Evolutionary conservation across 2,797 vertebrate species (phyloP).

Genomic region (Siniperca undulata): DNA sequence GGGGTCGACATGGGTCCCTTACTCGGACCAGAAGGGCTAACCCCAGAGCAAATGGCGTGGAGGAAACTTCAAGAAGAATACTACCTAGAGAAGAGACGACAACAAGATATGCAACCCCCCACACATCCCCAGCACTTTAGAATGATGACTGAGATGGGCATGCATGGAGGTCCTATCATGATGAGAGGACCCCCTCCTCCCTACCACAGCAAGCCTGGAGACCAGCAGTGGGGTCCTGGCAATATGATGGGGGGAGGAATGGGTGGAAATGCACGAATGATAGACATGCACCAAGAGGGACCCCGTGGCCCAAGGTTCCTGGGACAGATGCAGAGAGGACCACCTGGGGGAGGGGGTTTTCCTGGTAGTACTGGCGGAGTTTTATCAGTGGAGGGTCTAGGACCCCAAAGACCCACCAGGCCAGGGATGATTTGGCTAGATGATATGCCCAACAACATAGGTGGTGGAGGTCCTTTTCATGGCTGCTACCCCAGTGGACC

Average conservation of each 20-base stretch:
- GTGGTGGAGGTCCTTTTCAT: constrained; percentile 88
- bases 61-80: constrained; percentile 98
- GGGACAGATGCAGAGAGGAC: constrained; percentile 89
- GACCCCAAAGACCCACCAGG: constrained; percentile 90
- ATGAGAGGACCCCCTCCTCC: constrained; percentile 95
- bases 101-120: constrained; percentile 90
- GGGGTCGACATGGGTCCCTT: constrained; percentile 91
- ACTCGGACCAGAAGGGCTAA: constrained; percentile 93
- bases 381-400: constrained; percentile 90
- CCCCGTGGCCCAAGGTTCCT: constrained; percentile 89
- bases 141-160: constrained; percentile 85
- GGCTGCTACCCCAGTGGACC: constrained; percentile 88
- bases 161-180: constrained; percentile 87
- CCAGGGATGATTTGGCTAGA: constrained; percentile 93
- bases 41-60: constrained; percentile 96
- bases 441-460: constrained; percentile 91
- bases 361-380: constrained; percentile 87
- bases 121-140: constrained; percentile 85
- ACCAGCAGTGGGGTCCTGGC: constrained; percentile 89
- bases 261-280: constrained; percentile 82
- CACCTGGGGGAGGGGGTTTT: constrained; percentile 80
- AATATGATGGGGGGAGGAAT: constrained; percentile 91
- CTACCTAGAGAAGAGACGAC: constrained; percentile 95
- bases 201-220: constrained; percentile 96
- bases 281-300: constrained; percentile 86